Conservation (phyloP, 2,797 vertebrate genomes). For the Harpagifer antarcticus region DNA sequence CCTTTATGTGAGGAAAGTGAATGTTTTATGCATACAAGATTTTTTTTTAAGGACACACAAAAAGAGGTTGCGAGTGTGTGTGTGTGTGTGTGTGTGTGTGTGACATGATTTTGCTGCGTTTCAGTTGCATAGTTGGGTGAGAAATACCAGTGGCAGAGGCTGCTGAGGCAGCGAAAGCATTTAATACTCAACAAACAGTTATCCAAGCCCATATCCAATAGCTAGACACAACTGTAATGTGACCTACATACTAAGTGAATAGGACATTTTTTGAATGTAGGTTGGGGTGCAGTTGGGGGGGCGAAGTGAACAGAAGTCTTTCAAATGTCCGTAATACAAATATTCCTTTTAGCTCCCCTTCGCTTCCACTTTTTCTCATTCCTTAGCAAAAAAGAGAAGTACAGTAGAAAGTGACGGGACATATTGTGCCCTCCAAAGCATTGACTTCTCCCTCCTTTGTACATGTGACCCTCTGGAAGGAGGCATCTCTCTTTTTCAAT, state of each 20-base stretch:
- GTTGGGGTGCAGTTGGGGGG: conserved; percentile 48
- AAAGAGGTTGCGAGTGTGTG: conserved; percentile 56
- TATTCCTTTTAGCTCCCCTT: conserved; percentile 76
- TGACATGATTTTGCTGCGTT: conserved; percentile 92
- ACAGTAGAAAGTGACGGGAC: conserved; percentile 81
- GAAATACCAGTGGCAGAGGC: conserved; percentile 96
- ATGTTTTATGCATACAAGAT: conserved; percentile 67
- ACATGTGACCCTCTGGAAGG: conserved; percentile 40
- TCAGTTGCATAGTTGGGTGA: conserved; percentile 98
- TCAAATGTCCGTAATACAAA: conserved; percentile 86
- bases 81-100: conserved; percentile 40
- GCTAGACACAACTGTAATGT: conserved; percentile 94
- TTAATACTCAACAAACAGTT: conserved; percentile 99
- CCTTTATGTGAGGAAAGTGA: conserved; percentile 59
- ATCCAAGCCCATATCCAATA: conserved; percentile 97
- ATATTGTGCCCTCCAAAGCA: conserved; percentile 78
- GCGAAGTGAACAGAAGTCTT: conserved; percentile 80
- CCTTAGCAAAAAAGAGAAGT: conserved; percentile 51
- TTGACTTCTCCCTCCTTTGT: conserved; percentile 58
- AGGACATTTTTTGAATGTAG: conserved; percentile 81
- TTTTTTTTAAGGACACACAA: conserved; percentile 58
- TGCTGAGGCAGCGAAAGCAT: conserved; percentile 99
- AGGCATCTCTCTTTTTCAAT: conserved; percentile 33
- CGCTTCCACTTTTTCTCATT: conserved; percentile 33
- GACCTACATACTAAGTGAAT: conserved; percentile 98